phyloP scores from a whole-genome alignment of 1,140 invertebrate species.

The Goniozus legneri region DNA sequence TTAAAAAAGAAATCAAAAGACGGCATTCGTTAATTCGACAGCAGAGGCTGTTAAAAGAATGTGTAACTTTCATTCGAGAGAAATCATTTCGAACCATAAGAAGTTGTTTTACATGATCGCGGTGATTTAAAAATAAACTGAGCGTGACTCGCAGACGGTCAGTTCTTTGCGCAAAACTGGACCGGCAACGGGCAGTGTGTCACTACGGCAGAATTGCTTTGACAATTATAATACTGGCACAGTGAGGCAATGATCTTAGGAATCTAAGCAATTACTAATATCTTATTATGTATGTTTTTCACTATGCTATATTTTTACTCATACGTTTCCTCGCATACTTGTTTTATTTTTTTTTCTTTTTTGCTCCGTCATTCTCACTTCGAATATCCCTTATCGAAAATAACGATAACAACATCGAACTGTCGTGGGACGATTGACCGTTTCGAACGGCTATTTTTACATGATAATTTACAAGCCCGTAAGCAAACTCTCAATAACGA shows the following conservation, averaged over 20 bases:
- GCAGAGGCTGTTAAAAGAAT: too few species aligned
- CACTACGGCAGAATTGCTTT: conserved; percentile 44
- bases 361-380: background rate
- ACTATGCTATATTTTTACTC: conserved; percentile 16
- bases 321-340: conserved; percentile 2
- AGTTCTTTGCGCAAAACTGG: conserved; percentile 40
- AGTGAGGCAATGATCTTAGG: conserved; percentile 48
- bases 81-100: too few species aligned
- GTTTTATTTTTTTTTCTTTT: conserved; percentile 4
- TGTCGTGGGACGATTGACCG: conserved; percentile 12
- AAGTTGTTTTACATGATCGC: too few species aligned
- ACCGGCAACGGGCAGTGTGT: conserved; percentile 43
- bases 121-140: background rate
- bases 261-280: conserved; percentile 25
- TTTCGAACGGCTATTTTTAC: background rate
- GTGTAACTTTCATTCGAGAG: too few species aligned
- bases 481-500: too few species aligned
- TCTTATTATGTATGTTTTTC: conserved; percentile 11
- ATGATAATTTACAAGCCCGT: background rate
- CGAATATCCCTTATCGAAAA: conserved; percentile 21
- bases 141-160: background rate
- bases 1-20: too few species aligned
- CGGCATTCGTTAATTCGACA: too few species aligned
- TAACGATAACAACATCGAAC: conserved; percentile 21
- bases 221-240: conserved; percentile 37